These are phyloP conservation scores for Macropus fuliginosus DNA, from an alignment of 2,797 vertebrate species.

Conservation along the genomic window DNA sequence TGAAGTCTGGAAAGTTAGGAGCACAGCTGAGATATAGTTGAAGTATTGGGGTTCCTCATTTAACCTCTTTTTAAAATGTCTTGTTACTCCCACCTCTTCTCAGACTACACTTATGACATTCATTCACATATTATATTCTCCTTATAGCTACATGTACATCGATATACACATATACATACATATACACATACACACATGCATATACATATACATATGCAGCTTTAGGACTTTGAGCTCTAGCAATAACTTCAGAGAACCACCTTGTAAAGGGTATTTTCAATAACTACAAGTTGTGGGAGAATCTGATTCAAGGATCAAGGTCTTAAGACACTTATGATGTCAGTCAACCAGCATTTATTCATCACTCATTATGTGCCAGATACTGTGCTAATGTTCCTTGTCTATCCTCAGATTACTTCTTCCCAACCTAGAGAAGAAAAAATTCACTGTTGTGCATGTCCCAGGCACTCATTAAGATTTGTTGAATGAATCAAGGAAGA, in stretches of 20 bases:
- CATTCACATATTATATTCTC: not conserved
- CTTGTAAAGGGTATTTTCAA: conserved; percentile 34
- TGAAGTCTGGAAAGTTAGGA: not conserved
- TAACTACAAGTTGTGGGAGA: not conserved
- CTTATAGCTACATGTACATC: not conserved
- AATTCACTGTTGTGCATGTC: not conserved
- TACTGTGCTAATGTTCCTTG: not conserved
- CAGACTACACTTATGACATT: not conserved
- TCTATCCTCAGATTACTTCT: not conserved
- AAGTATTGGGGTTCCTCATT: not conserved
- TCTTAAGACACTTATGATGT: not conserved
- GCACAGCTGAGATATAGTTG: not conserved
- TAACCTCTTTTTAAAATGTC: not conserved
- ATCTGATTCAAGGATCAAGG: not conserved
- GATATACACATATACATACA: too few relatives aligned
- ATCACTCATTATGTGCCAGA: not conserved
- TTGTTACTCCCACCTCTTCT: not conserved
- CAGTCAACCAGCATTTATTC: not conserved
- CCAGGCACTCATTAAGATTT: conserved; percentile 10
- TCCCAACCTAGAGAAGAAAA: conserved; percentile 2
- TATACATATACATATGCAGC: too few relatives aligned
- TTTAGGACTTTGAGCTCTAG: conserved; percentile 19
- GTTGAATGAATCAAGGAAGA: conserved; percentile 6
- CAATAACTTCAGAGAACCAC: conserved; percentile 23
- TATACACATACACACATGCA: too few relatives aligned